Base-by-base conservation (phyloP, 2,113 vertebrate species). In the Laticauda laticaudata region DNA sequence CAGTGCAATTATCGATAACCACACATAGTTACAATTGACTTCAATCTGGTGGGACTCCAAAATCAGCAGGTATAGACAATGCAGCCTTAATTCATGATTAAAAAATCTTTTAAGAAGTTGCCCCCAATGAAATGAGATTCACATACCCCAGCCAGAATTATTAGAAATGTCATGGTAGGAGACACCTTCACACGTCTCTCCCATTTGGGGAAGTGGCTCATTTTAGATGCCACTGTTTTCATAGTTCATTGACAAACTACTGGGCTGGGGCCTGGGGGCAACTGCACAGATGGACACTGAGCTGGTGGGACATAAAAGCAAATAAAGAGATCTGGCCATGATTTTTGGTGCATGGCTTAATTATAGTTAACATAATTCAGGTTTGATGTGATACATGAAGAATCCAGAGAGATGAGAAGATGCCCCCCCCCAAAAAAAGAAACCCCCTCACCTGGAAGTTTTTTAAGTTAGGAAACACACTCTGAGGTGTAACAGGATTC, bases 401-500 rank as follows among this genome's bases (percentile, higher is more conserved):
- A 90, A 43, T 1, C 1, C 8, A 48, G 14, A 54, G 8, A 86
- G 34, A 29, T 11, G 12, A 45, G 34, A 23, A 89, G 85, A 21
- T 39, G 7, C 15, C 5, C 45, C 5, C 45, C 45, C 9, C 15
- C 21, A 51, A 51, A 9, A 2, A 0, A 0, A 0, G 64, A 3
- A 51, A 29, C 23, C 5, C 9, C 5, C 94, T 93, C 92, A 97
- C 98, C 98, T 98, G 96, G 96, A 98, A 98, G n/a, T 96, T 96
- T 69, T 97, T 95, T 55, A 98, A 90, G 87, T 96, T 96, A 3
- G 98, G 98, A 91, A 98, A 94, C 0, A 97, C 90, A 1, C 94
- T 95, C 92, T 98, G 98, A 0, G 97, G 96, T 12, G 34, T 29
- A 51, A 98, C 93, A 0, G 95, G 95, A 24, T 97, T 96, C 0